Conservation (phyloP, 2,888 invertebrate species). For the Callyntrura guangdongensis region DNA sequence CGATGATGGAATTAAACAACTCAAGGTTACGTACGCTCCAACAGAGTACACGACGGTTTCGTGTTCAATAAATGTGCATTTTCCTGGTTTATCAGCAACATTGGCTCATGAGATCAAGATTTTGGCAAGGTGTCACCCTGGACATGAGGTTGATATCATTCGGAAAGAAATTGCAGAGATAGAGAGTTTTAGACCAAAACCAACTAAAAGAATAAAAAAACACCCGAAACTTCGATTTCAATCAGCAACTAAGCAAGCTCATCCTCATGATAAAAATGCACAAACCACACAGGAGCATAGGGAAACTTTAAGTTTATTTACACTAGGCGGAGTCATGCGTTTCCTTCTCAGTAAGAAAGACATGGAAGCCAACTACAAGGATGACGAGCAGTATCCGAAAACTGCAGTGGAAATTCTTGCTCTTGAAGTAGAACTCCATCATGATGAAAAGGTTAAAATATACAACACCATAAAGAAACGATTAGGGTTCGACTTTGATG, state of each 20-base stretch:
- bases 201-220: constrained; percentile 25
- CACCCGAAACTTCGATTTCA: constrained; percentile 26
- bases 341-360: constrained; percentile 40
- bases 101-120: constrained; percentile 56
- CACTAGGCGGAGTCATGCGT: constrained; percentile 50
- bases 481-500: constrained; percentile 55
- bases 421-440: constrained; percentile 23
- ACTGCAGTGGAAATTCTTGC: constrained; percentile 48
- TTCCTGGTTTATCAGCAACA: constrained; percentile 57
- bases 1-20: constrained; percentile 54
- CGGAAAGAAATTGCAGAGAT: constrained; percentile 63
- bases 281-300: not conserved
- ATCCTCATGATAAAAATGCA: not conserved
- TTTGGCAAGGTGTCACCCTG: constrained; percentile 54
- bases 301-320: constrained; percentile 33
- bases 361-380: not conserved
- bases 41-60: constrained; percentile 57
- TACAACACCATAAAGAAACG: constrained; percentile 46
- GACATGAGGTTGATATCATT: constrained; percentile 51
- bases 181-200: constrained; percentile 64
- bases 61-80: constrained; percentile 56
- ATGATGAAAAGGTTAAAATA: constrained; percentile 47
- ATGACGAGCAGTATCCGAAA: constrained; percentile 5
- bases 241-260: not conserved
- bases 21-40: constrained; percentile 51